A percentile compares a stretch with the other conserved stretches of the same genome.
Evolutionary conservation across 1,140 invertebrate genomes (phyloP).

Genomic region (Daktulosphaira vitifoliae): DNA sequence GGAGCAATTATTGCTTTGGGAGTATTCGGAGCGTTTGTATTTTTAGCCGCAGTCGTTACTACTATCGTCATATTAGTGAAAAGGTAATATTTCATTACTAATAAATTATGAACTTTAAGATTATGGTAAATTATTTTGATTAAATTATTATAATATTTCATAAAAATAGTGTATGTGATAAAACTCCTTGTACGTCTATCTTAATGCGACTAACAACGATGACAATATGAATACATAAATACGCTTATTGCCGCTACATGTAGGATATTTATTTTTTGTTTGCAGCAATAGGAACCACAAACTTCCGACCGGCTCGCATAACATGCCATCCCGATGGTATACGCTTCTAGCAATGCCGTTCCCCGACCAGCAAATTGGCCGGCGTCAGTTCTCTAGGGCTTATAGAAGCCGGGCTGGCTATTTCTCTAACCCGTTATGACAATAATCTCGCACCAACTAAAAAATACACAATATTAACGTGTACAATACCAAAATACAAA

Average conservation of each 20-base stretch:
- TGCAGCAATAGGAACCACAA: slow-evolving; percentile 40
- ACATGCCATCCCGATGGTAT: slow-evolving; percentile 71
- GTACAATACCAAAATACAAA: slow-evolving; percentile 3
- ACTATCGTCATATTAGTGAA: slow-evolving; percentile 79
- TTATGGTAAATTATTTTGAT: not conserved
- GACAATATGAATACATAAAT: not conserved
- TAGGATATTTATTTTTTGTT: slow-evolving; percentile 34
- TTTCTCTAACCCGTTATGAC: slow-evolving; percentile 60
- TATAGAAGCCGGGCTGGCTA: slow-evolving; percentile 69
- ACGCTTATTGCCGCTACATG: slow-evolving; percentile 34
- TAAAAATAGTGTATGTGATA: no score
- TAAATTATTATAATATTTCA: not conserved
- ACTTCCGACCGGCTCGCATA: slow-evolving; percentile 42
- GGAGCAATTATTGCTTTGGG: slow-evolving; percentile 79
- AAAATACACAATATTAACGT: slow-evolving; percentile 5
- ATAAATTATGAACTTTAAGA: not conserved
- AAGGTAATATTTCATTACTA: slow-evolving; percentile 56
- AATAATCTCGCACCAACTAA: slow-evolving; percentile 14
- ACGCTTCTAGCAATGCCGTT: slow-evolving; percentile 81
- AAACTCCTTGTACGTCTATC: slow-evolving; percentile 26
- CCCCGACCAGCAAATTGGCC: slow-evolving; percentile 79
- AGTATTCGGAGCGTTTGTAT: slow-evolving; percentile 81
- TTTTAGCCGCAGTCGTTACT: slow-evolving; percentile 78
- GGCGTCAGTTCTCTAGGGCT: slow-evolving; percentile 67
- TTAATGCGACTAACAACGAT: slow-evolving; percentile 28